Evolutionary conservation across 2,888 invertebrate species (phyloP).

Genomic region (Oligia strigilis): DNA sequence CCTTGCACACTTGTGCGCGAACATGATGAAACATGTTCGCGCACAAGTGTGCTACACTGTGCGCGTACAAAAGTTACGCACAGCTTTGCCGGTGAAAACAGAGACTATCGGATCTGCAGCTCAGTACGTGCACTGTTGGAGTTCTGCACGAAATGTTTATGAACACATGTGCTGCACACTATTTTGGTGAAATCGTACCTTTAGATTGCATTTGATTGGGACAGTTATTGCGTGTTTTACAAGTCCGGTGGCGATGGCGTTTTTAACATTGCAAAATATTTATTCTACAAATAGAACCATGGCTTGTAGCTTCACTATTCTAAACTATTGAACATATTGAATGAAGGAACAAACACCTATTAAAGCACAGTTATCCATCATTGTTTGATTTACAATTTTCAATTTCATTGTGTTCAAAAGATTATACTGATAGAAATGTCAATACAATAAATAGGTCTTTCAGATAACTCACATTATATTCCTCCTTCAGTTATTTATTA

Average conservation of each 20-base stretch:
- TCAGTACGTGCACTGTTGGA: no score
- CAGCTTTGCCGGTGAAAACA: no score
- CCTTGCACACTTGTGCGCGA: no score
- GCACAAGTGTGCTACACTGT: no score
- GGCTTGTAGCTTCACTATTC: slow-evolving; percentile 11
- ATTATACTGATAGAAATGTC: slow-evolving; percentile 59
- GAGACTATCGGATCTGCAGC: no score
- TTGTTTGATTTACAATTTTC: slow-evolving; percentile 42
- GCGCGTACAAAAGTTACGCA: no score
- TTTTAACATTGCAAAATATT: slow-evolving; percentile 16
- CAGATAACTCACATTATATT: slow-evolving; percentile 54
- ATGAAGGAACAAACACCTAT: slow-evolving; percentile 34
- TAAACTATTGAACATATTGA: slow-evolving; percentile 28
- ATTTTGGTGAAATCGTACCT: no score
- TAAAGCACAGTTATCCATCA: slow-evolving; percentile 49
- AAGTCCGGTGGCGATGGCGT: slow-evolving; percentile 20
- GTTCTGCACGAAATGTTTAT: no score
- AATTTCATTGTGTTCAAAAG: slow-evolving; percentile 56
- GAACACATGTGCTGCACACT: no score
- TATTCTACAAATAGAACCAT: slow-evolving; percentile 5
- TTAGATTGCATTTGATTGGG: slow-evolving; percentile 31
- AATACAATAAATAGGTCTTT: slow-evolving; percentile 59
- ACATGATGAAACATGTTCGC: no score
- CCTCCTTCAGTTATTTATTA: slow-evolving; percentile 56
- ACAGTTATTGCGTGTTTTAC: slow-evolving; percentile 34